Evolutionary conservation across 2,888 invertebrate species (phyloP), one percentile per base, ranked within the genome.

Genomic region (Platycnemis pennipes): DNA sequence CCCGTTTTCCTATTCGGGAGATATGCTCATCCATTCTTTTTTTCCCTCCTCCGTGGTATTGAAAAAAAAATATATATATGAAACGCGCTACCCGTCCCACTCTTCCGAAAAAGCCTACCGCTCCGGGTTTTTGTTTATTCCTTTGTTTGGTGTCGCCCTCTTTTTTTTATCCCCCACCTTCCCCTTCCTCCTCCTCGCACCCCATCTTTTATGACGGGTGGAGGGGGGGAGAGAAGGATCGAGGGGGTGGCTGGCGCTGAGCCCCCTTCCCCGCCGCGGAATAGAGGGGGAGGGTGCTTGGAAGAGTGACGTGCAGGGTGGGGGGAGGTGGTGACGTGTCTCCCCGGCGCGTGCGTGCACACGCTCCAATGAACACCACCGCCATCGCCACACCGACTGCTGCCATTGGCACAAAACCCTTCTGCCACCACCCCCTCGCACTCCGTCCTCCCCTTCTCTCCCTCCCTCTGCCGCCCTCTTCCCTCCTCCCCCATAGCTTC

Each of bases 351-450:
- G 91, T 91, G 91, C 91, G 91, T 91, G 56, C 91, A 56, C 16
- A 69, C 91, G 91, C 91, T 45, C 91, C 91, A 91, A 91, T 91
- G 91, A 91, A 13, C 91, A 91, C 91, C 63, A 69, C 91, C 91
- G 91, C 91, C 91, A 91, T 91, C 91, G 91, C 91, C 91, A 91
- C 91, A 56, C 91, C 91, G 91, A 91, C 91, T 91, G 63, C 91
- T 91, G 91, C 91, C 63, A 91, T 91, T 91, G 91, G 91, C 91
- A 91, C 91, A 44, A 63, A 42, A 56, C 63, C 63, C 91, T 63
- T 44, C 22, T 26, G 44, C 42, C 37, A 56, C 22, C 42, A 37
- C 87, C 87, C 45, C 22, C 42, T 44, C 63, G 19, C 53, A n/a
- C n/a, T n/a, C n/a, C n/a, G n/a, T 26, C 22, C 56, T 19, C 19